Evolutionary conservation across 2,888 invertebrate genomes (phyloP).

Genomic region (Taenaris catops): DNA sequence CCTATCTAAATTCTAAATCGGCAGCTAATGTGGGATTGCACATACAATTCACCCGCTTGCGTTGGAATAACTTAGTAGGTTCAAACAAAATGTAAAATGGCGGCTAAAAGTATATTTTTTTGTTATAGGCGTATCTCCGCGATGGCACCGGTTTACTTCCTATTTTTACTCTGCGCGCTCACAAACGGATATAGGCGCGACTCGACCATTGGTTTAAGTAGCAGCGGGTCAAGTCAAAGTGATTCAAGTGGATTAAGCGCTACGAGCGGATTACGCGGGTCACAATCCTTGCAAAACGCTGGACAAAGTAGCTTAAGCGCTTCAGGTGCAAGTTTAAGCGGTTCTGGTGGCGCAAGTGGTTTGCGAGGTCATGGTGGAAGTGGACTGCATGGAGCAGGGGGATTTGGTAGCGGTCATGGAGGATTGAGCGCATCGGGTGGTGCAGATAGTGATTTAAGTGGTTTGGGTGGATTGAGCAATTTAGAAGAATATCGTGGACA

Average conservation of each 20-base stretch:
- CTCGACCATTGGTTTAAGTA: not conserved
- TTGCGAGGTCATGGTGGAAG: not conserved
- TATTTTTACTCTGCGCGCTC: conserved; percentile 6
- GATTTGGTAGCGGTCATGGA: not conserved
- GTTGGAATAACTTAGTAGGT: no score
- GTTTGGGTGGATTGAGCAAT: not conserved
- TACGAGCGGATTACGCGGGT: not conserved
- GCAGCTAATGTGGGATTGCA: no score
- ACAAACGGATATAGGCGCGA: conserved; percentile 7
- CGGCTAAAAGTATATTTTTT: not conserved
- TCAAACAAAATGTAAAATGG: no score
- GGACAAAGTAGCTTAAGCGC: not conserved
- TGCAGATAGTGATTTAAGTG: conserved; percentile 2
- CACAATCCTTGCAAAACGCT: not conserved
- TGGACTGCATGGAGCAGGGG: not conserved
- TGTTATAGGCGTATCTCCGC: conserved; percentile 8
- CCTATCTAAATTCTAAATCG: no score
- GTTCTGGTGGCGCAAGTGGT: not conserved
- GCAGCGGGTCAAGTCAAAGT: not conserved
- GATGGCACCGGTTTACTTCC: conserved; percentile 13
- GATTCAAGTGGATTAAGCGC: not conserved
- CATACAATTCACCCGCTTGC: no score
- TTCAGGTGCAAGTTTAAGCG: conserved; percentile 1
- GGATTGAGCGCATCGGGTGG: not conserved
- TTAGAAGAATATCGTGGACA: not conserved